Evolutionary conservation across 37 sponge, comb jelly and placozoan species (phyloP).

Genomic region (Hormiphora californensis): DNA sequence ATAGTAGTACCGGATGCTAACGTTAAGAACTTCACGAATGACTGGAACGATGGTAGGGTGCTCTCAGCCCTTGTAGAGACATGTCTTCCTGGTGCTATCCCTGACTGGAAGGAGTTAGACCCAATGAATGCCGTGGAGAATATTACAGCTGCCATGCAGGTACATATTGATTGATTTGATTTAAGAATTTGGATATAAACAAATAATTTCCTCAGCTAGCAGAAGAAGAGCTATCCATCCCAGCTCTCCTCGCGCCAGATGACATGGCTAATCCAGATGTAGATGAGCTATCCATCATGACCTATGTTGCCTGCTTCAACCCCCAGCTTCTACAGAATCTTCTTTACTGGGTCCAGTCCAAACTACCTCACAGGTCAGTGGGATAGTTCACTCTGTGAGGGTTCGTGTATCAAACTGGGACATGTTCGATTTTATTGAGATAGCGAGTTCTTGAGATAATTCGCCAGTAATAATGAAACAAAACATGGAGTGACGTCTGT

Average conservation of each 20-base stretch:
- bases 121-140: slow-evolving; percentile 17
- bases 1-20: slow-evolving; percentile 23
- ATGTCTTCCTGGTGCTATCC: slow-evolving; percentile 18
- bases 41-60: slow-evolving; percentile 39
- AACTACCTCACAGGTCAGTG: slow-evolving; percentile 9
- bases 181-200: no score
- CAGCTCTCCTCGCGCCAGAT: slow-evolving; percentile 41
- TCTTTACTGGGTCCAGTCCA: slow-evolving; percentile 12
- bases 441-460: no score
- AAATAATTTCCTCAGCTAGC: neutral
- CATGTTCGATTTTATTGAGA: no score
- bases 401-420: no score
- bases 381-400: neutral
- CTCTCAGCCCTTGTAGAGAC: slow-evolving; percentile 49
- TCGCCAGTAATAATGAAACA: no score
- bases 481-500: neutral
- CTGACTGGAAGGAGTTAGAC: slow-evolving; percentile 25
- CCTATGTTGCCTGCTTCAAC: slow-evolving; percentile 42
- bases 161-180: no score
- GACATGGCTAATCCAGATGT: slow-evolving; percentile 56
- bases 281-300: slow-evolving; percentile 32
- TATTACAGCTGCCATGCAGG: slow-evolving; percentile 48
- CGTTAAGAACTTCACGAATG: slow-evolving; percentile 31
- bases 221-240: slow-evolving; percentile 41
- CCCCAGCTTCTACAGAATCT: neutral